phyloP scores from a whole-genome alignment of 92 coral and sea anemone species.

The Isaurus tuberculatus region DNA sequence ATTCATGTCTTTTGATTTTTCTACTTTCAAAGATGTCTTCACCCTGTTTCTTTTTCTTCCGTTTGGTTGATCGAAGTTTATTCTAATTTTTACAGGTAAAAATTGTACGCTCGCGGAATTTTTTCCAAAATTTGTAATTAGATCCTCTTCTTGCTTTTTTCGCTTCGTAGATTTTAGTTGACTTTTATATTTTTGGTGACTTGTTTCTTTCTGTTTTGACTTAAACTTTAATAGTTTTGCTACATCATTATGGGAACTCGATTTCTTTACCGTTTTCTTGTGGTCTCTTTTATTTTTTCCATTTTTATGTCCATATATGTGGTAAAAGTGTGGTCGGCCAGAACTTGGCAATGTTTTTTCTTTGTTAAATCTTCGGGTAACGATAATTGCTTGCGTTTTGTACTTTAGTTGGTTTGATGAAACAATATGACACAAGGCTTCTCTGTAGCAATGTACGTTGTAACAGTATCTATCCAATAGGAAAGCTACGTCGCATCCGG shows the following conservation, averaged over 20 bases:
- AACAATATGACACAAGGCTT: conserved; percentile 63
- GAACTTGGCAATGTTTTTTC: background rate
- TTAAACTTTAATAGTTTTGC: background rate
- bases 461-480: conserved; percentile 83
- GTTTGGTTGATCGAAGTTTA: background rate
- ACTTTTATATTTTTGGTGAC: background rate
- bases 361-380: conserved; percentile 67
- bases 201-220: background rate
- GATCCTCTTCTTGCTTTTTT: background rate
- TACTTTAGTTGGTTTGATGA: conserved; percentile 60
- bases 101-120: background rate
- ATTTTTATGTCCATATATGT: background rate
- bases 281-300: background rate
- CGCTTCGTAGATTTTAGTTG: background rate
- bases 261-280: background rate
- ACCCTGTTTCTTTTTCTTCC: background rate
- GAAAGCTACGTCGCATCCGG: conserved; percentile 82
- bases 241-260: background rate
- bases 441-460: conserved; percentile 71
- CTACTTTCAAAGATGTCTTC: background rate
- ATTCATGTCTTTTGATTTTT: background rate
- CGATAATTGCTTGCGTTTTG: conserved; percentile 64
- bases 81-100: background rate
- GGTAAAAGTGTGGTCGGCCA: conserved; percentile 5
- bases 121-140: background rate